Base-by-base conservation (phyloP, 2,888 invertebrate species). In the Gonocerus acuteangulatus region DNA sequence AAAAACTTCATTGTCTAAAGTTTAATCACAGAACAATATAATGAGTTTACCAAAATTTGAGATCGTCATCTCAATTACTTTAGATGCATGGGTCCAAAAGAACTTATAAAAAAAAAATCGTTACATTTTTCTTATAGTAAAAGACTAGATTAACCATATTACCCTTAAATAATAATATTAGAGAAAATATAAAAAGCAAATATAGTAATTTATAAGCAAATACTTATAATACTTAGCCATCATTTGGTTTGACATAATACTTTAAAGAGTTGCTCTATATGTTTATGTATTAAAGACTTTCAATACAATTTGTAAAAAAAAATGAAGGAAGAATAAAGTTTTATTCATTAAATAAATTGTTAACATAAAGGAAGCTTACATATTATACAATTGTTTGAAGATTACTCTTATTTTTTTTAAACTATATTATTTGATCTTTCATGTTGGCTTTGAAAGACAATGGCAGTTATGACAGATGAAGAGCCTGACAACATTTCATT, bases 1-100 rank as follows among this genome's bases (percentile, higher is more conserved):
- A 54, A 54, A 34, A 54, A 42, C 42, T 54, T 54, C 54, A 42
- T 42, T 54, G 54, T 54, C 42, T 42, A 54, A 42, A 39, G 39
- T 36, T 21, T 36, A 54, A 54, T 54, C 54, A 54, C 54, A 54
- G 54, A 39, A 54, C 15, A 54, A 39, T 39, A 54, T 54, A 42
- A 39, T 54, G 54, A 54, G 39, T 42, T 19, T 21, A 34, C 36
- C 51, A 42, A 16, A 42, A 15, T 16, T 3, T 15, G 32, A 51
- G 21, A 51, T 32, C 42, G 34, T 34, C 51, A 19, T 34, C 32
- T 34, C 51, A 19, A 27, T 42, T 42, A 34, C 51, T 13, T 27
- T 16, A 18, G 32, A 32, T 36, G 23, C 16, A 32, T 34, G 34
- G 51, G 34, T 32, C 51, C 51, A 51, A 51, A 51, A 51, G 32